Evolutionary conservation across 64 coral and sea anemone genomes (phyloP), one percentile per base, ranked within the genome.

Genomic region (Exaiptasia diaphana): DNA sequence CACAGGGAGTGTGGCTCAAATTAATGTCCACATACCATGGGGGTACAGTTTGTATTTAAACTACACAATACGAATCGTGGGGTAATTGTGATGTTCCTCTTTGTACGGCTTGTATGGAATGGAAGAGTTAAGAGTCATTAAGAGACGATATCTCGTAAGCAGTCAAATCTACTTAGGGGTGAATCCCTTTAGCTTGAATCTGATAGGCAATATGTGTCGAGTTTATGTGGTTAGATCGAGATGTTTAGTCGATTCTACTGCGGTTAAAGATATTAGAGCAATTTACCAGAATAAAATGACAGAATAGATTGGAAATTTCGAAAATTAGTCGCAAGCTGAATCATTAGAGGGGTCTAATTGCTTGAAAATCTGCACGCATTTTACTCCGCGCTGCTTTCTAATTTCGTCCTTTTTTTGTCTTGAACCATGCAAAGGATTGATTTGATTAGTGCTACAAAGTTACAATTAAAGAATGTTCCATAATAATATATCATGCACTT

Each of bases 321-420:
- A 73, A 87, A 77, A 87, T 87, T 87, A 87, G 61, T 24, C 41
- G 41, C 52, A 40, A 70, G 64, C 6, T 42, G 75, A 87, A 57
- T 87, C 84, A 87, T 87, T 87, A 87, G 58, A 78, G 42, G n/a
- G 26, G 35, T 28, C 50, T 87, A 87, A 87, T 87, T 87, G 84
- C 48, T 78, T 87, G 42, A 68, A 87, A 85, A 87, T 78, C 45
- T 45, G 37, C 30, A 67, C 12, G 8, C 20, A 54, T 36, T 31
- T 64, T 31, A 28, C 22, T 41, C 64, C 29, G 34, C 17, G 24
- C 13, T 48, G 56, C 18, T 67, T n/a, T 34, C 27, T 5, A 39
- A 45, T 50, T 49, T 53, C 27, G 20, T 6, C 25, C 32, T 82
- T 54, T 68, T 67, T 24, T 6, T 26, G 26, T 28, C 21, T 28